Percentiles rank a stretch among this genome's conserved stretches.
Evolutionary conservation across 1,140 invertebrate species (phyloP).

Genomic region (Drosophila arawakana): DNA sequence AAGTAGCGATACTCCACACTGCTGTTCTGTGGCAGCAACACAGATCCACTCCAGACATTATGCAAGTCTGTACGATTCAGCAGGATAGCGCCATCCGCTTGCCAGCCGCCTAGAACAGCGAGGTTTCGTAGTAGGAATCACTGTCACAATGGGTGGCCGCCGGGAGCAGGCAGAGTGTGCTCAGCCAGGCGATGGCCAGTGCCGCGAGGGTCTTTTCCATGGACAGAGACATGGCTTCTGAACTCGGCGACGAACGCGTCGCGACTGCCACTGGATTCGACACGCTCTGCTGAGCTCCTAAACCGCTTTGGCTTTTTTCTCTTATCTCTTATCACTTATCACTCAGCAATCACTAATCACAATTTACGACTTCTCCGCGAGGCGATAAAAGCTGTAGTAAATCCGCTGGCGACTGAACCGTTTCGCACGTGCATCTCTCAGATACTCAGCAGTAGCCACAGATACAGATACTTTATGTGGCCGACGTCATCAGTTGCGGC

Average conservation of each 20-base stretch:
- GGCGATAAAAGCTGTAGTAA: constrained; percentile 30
- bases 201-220: constrained; percentile 48
- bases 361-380: constrained; percentile 37
- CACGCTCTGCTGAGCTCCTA: not conserved
- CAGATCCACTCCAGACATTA: constrained; percentile 81
- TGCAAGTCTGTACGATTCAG: constrained; percentile 70
- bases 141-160: constrained; percentile 72
- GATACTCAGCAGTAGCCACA: not conserved
- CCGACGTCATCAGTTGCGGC: constrained; percentile 52
- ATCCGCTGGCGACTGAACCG: constrained; percentile 21
- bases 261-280: constrained; percentile 22
- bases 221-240: constrained; percentile 38
- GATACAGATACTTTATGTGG: not conserved
- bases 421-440: constrained; percentile 36
- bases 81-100: constrained; percentile 55
- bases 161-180: constrained; percentile 65
- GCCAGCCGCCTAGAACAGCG: constrained; percentile 59
- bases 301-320: too few relatives aligned
- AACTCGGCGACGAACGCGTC: constrained; percentile 35
- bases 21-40: constrained; percentile 86
- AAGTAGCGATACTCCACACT: constrained; percentile 90
- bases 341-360: constrained; percentile 11
- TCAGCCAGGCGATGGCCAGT: constrained; percentile 54
- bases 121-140: constrained; percentile 80
- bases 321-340: constrained; percentile 28